Base-by-base conservation (phyloP, 2,113 vertebrate genomes). In the Ploceus nigricollis region DNA sequence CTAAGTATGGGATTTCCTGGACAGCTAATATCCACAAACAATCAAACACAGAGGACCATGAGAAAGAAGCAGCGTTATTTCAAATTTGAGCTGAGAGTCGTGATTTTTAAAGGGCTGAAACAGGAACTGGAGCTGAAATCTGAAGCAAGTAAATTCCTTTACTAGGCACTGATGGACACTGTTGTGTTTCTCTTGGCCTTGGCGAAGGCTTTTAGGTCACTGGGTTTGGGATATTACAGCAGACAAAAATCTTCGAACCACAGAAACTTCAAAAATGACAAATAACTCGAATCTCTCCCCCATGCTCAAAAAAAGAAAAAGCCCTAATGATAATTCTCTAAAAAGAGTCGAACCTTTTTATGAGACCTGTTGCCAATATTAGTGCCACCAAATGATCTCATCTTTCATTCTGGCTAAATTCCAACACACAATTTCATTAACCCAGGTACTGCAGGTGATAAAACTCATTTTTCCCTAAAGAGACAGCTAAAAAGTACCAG, bases 381-480 rank as follows among this genome's bases (percentile, higher is more conserved):
- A 98, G 98, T 97, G 97, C 96, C 97, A 97, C 95, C 81, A 92
- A 98, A 98, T 98, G 98, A 98, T 98, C 98, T 98, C 98, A 98
- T 98, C 98, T 98, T 97, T 97, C 97, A 97, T 98, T 96, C 97
- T 98, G 98, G 98, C 98, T 97, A 98, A 98, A 98, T 98, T 98
- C 98, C 98, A 98, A 97, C 97, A 97, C 97, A 98, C 97, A 98
- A 98, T 98, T 98, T 98, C 98, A 98, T 98, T 98, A 98, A 98
- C 98, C 98, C 98, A 98, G 98, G 98, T 98, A 98, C 97, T 87
- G 97, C 98, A 98, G 98, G 98, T 98, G 98, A 98, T 98, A 98
- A 98, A 98, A 98, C 98, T 98, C 98, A 98, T 98, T 98, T 98
- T 98, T 98, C 98, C 98, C 98, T 98, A 98, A 98, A 98, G 98